Conservation (phyloP, 2,888 invertebrate species). For the Hypomecis punctinalis region DNA sequence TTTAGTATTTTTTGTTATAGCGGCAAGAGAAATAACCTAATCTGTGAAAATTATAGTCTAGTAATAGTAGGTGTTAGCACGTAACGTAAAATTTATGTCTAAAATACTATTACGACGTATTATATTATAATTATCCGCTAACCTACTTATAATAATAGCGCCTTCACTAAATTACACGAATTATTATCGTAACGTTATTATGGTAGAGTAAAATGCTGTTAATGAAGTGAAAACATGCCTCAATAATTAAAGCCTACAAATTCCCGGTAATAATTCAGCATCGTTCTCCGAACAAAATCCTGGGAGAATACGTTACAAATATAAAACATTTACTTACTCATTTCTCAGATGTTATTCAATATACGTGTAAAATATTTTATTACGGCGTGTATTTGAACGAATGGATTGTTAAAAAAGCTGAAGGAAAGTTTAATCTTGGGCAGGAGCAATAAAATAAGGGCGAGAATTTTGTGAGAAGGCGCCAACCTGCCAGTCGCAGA, state of each 20-base stretch:
- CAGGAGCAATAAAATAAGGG: constrained; percentile 83
- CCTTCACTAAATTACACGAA: constrained; percentile 5
- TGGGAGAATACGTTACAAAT: constrained; percentile 32
- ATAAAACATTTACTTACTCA: constrained; percentile 40
- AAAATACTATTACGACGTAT: not conserved
- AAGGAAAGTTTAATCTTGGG: constrained; percentile 79
- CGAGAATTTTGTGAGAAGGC: constrained; percentile 78
- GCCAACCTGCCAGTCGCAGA: constrained; percentile 81
- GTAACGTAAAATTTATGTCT: too few species aligned
- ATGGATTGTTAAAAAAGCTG: constrained; percentile 67
- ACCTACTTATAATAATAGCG: not conserved
- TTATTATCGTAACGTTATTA: constrained; percentile 7
- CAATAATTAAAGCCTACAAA: constrained; percentile 21
- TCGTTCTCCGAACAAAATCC: constrained; percentile 28
- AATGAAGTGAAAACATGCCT: constrained; percentile 18
- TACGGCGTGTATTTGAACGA: constrained; percentile 58
- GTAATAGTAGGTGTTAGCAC: too few species aligned
- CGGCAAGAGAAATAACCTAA: too few species aligned
- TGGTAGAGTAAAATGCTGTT: constrained; percentile 1
- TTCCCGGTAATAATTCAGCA: constrained; percentile 22
- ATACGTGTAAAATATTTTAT: constrained; percentile 53
- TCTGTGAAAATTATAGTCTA: too few species aligned
- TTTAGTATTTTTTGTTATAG: too few species aligned
- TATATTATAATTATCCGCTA: not conserved
- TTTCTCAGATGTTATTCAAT: constrained; percentile 39